Percentiles rank a stretch among this genome's conserved stretches.
Evolutionary conservation across 2,797 vertebrate genomes (phyloP).

Genomic region (Darevskia mixta): DNA sequence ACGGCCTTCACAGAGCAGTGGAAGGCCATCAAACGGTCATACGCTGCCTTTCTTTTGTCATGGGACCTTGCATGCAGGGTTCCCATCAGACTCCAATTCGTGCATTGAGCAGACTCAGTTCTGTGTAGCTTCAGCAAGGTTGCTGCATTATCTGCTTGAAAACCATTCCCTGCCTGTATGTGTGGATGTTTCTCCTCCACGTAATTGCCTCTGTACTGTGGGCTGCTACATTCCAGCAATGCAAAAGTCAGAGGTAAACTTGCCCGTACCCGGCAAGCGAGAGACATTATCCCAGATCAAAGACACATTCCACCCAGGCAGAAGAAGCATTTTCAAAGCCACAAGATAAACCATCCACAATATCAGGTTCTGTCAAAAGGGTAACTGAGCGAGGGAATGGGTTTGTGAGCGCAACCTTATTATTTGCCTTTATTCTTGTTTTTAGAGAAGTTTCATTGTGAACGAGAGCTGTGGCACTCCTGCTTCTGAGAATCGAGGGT

Average conservation of each 20-base stretch:
- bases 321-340: not conserved
- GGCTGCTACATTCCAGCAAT: too few relatives aligned
- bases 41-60: not conserved
- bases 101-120: not conserved
- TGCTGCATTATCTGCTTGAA: not conserved
- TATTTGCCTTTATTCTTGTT: not conserved
- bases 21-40: too few relatives aligned
- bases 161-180: not conserved
- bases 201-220: not conserved
- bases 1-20: not conserved
- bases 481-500: not conserved
- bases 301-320: too few relatives aligned
- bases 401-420: not conserved
- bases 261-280: too few relatives aligned
- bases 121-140: not conserved
- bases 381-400: not conserved
- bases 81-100: not conserved
- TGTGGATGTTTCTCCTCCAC: not conserved
- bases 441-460: not conserved
- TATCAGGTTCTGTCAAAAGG: not conserved
- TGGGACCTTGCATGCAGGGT: not conserved
- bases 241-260: too few relatives aligned
- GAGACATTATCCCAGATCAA: too few relatives aligned
- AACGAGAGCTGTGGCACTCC: not conserved
- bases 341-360: not conserved